A percentile compares a stretch with the other conserved stretches of the same genome.
phyloP scores from a whole-genome alignment of 2,888 invertebrate species.

The Thera britannica region DNA sequence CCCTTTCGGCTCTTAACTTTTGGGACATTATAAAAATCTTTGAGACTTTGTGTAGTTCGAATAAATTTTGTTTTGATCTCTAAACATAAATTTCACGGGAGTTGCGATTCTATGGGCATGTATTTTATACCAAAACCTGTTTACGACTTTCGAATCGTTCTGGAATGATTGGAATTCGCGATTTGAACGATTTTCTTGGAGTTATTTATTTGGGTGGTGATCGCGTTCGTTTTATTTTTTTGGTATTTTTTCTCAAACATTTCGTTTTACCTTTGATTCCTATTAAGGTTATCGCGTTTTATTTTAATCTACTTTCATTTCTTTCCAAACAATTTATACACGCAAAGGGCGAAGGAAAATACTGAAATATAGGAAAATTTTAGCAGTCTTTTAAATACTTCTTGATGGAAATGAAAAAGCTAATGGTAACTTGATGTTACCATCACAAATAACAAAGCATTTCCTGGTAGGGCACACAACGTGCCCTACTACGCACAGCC shows the following conservation, averaged over 20 bases:
- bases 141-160: conserved; percentile 26
- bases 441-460: too few relatives aligned
- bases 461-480: too few relatives aligned
- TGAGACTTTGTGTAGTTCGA: too few relatives aligned
- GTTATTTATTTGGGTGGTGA: conserved; percentile 23
- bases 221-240: conserved; percentile 3
- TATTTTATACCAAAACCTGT: conserved; percentile 7
- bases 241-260: conserved; percentile 8
- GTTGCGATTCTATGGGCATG: conserved; percentile 10
- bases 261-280: not conserved
- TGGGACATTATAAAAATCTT: too few relatives aligned
- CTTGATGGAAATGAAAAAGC: too few relatives aligned
- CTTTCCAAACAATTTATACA: not conserved
- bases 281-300: not conserved
- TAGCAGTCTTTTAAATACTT: too few relatives aligned
- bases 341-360: not conserved
- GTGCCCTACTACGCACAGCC: too few relatives aligned
- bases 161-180: conserved; percentile 26
- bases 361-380: too few relatives aligned
- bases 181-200: conserved; percentile 21
- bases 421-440: too few relatives aligned
- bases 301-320: not conserved
- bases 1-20: too few relatives aligned
- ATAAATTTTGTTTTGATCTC: too few relatives aligned
- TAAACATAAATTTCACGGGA: not conserved